Evolutionary conservation across 2,888 invertebrate species (phyloP).

Genomic region (Diabrotica balteata): DNA sequence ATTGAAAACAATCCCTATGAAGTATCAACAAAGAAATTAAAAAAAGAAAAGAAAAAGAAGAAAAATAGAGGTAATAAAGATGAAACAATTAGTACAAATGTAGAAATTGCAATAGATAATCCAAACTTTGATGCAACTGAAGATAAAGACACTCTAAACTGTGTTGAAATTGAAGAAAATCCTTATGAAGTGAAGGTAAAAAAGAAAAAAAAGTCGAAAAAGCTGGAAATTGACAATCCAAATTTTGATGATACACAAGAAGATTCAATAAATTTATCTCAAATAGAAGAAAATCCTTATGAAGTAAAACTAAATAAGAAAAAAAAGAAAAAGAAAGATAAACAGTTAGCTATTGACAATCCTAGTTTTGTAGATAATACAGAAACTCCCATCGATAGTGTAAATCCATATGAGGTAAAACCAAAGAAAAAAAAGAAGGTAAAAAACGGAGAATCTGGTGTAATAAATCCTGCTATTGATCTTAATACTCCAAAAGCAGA

Average conservation of each 20-base stretch:
- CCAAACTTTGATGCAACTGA: conserved; percentile 18
- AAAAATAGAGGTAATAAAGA: conserved; percentile 16
- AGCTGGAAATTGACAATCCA: conserved; percentile 33
- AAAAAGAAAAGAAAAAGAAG: conserved; percentile 12
- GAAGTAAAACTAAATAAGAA: conserved; percentile 34
- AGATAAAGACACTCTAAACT: conserved; percentile 21
- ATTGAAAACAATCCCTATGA: neutral
- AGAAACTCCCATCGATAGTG: conserved; percentile 16
- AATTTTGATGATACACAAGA: conserved; percentile 34
- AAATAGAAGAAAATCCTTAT: conserved; percentile 37
- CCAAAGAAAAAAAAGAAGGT: conserved; percentile 14
- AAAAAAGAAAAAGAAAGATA: conserved; percentile 28
- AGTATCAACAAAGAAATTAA: neutral
- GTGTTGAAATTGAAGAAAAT: conserved; percentile 20
- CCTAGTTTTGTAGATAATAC: conserved; percentile 35
- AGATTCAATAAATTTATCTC: neutral
- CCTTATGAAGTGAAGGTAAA: conserved; percentile 31
- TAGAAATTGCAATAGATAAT: conserved; percentile 17
- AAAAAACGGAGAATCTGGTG: conserved; percentile 8
- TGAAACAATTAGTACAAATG: conserved; percentile 18
- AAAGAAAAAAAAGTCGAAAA: conserved; percentile 31
- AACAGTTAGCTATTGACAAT: conserved; percentile 39
- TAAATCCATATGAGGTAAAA: conserved; percentile 28
- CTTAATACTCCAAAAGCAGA: conserved; percentile 33
- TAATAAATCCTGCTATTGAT: conserved; percentile 43